Evolutionary conservation across 1,140 invertebrate genomes (phyloP), one percentile per base, ranked within the genome.

Genomic region (Drosophila novamexicana): DNA sequence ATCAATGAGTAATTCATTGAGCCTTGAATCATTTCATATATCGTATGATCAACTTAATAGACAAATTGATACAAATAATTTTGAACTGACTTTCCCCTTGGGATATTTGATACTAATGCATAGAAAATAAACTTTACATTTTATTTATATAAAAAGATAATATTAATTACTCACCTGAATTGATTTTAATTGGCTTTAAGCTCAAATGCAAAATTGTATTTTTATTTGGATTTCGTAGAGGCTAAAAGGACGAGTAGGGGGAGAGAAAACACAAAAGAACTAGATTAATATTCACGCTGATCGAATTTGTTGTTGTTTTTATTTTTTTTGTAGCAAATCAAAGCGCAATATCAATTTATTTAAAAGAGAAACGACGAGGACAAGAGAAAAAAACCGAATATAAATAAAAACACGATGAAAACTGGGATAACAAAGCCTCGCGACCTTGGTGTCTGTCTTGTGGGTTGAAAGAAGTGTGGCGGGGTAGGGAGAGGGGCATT

Each of bases 111-210:
- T 29, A 29, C 22, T 5, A 29, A 29, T 29, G 22, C 5, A 5
- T 4, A 29, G 4, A 5, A 29, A 5, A 29, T 29, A 29, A 5
- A 5, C 4, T 12, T 39, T 0, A 39, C 7, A 39, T 39, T 39
- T 39, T 39, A 10, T 12, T 3, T n/a, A 9, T 36, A 1, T 14
- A 14, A 14, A 29, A 32, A 58, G 34, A 58, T 36, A 14, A 42
- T 22, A 29, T 22, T 32, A n/a, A 4, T 42, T 42, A 59, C 69
- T 72, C 22, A 72, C 69, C 69, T 66, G 61, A 14, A 57, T 49
- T 40, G 6, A 12, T 37, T 44, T 42, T 34, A 37, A 8, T 44
- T 52, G 36, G 32, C 8, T 34, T 14, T 65, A 63, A 10, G 34
- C 40, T 58, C 7, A 59, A 73, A 54, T 53, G 49, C 54, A 59